Percentiles rank a stretch among this genome's conserved stretches.
Conservation (phyloP, 1,140 invertebrate species). For the Formica exsecta region DNA sequence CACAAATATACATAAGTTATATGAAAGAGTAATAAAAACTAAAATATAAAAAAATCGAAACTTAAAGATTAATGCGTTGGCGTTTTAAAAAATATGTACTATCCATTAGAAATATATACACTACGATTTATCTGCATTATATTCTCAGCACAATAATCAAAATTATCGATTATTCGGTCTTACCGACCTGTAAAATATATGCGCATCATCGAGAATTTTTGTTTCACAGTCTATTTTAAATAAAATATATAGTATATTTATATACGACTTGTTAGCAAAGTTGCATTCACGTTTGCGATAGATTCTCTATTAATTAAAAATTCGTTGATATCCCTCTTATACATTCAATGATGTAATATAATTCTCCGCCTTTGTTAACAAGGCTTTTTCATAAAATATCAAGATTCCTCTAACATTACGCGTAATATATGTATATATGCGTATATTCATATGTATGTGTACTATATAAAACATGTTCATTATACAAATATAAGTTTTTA, state of each 20-base stretch:
- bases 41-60: background rate
- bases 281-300: constrained; percentile 6
- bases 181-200: constrained; percentile 81
- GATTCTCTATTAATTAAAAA: constrained; percentile 50
- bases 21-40: background rate
- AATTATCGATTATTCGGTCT: constrained; percentile 69
- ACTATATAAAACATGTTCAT: no score
- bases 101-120: constrained; percentile 55
- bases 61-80: background rate
- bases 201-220: constrained; percentile 75
- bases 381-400: constrained; percentile 19
- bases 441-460: no score
- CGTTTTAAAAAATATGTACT: background rate
- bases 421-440: no score
- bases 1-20: background rate
- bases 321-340: constrained; percentile 20
- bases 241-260: constrained; percentile 71
- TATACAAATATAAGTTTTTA: no score
- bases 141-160: constrained; percentile 25
- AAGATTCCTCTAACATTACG: background rate
- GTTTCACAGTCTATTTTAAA: constrained; percentile 83
- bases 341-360: constrained; percentile 47
- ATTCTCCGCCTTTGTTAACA: constrained; percentile 9
- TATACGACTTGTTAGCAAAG: background rate
- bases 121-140: background rate